Evolutionary conservation across 2,797 vertebrate genomes (phyloP).

Genomic region (Pelobates cultripes): DNA sequence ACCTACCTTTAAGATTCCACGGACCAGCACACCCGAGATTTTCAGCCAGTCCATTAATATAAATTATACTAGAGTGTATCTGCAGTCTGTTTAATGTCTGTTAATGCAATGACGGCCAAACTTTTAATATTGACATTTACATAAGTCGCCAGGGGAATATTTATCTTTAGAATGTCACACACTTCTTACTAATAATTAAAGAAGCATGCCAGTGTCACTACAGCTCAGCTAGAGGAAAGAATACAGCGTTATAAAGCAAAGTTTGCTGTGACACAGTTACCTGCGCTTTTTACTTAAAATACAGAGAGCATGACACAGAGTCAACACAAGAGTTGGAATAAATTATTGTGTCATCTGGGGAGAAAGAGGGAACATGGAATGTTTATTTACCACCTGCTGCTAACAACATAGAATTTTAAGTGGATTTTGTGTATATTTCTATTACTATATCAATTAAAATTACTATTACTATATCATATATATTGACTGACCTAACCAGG

Average conservation of each 20-base stretch:
- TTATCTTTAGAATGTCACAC: constrained; percentile 21
- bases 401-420: too few relatives aligned
- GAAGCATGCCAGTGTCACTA: constrained; percentile 9
- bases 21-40: too few relatives aligned
- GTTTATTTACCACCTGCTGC: too few relatives aligned
- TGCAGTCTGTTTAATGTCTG: too few relatives aligned
- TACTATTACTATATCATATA: too few relatives aligned
- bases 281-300: constrained; percentile 19
- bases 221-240: neutral
- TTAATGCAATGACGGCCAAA: too few relatives aligned
- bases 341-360: neutral
- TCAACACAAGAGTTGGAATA: neutral
- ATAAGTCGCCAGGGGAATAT: constrained; percentile 5
- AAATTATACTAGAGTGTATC: too few relatives aligned
- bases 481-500: too few relatives aligned
- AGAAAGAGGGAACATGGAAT: neutral
- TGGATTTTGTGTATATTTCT: too few relatives aligned
- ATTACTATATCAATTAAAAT: too few relatives aligned
- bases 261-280: neutral
- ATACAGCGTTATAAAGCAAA: neutral
- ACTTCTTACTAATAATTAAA: constrained; percentile 36
- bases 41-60: too few relatives aligned
- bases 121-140: neutral
- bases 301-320: neutral
- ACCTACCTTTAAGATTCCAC: too few relatives aligned